Evolutionary conservation across 2,888 invertebrate species (phyloP).

Genomic region (Periphyllus acericola): DNA sequence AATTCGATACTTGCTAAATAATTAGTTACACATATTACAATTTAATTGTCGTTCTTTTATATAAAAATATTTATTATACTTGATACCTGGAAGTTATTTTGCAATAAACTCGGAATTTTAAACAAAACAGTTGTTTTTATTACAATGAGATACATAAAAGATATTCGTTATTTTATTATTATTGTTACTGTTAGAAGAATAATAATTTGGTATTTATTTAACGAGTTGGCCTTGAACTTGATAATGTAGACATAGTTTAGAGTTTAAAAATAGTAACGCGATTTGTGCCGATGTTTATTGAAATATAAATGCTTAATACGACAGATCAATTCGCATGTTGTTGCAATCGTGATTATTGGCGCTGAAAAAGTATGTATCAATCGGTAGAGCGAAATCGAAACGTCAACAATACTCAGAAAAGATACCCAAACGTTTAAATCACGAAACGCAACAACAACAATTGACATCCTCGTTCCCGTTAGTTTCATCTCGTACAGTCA

Average conservation of each 20-base stretch:
- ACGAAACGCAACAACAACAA: neutral
- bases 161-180: neutral
- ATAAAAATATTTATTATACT: neutral
- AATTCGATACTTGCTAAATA: neutral
- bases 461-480: neutral
- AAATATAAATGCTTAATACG: neutral
- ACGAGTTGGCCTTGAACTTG: conserved; percentile 27
- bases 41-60: neutral
- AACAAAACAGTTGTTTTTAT: neutral
- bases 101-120: neutral
- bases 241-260: neutral
- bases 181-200: neutral
- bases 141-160: neutral
- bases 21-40: neutral
- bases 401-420: neutral
- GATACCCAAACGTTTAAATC: neutral
- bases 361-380: neutral
- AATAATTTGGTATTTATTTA: neutral
- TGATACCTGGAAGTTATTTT: neutral
- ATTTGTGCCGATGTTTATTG: neutral
- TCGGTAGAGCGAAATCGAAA: neutral
- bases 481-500: no score
- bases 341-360: neutral
- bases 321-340: neutral
- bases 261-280: neutral